Conservation (phyloP, 2,797 vertebrate genomes). For the Astyanax mexicanus region DNA sequence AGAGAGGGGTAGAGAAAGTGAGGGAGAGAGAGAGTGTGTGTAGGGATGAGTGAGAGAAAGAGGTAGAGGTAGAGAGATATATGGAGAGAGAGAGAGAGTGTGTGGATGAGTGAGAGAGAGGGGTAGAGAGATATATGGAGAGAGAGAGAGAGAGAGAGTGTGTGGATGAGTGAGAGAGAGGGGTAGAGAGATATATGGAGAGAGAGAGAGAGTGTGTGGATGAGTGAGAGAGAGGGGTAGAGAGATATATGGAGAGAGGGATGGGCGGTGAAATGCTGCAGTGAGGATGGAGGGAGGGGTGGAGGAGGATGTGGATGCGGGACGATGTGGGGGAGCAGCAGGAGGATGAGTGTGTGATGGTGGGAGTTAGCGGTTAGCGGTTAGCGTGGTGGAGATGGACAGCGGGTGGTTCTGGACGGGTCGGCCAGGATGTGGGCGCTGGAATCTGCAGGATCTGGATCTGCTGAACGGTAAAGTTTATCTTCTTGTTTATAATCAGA, state of each 20-base stretch:
- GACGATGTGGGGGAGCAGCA: slow-evolving; percentile 25
- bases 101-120: too few relatives aligned
- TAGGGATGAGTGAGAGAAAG: too few relatives aligned
- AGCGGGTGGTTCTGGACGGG: slow-evolving; percentile 48
- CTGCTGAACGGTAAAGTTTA: slow-evolving; percentile 29
- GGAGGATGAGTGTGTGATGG: slow-evolving; percentile 16
- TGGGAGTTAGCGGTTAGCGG: background rate
- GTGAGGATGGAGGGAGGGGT: slow-evolving; percentile 24
- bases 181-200: too few relatives aligned
- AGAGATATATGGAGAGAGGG: slow-evolving; percentile 17
- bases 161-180: too few relatives aligned
- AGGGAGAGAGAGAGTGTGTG: too few relatives aligned
- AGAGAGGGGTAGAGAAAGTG: too few relatives aligned
- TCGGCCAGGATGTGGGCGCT: slow-evolving; percentile 67
- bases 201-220: too few relatives aligned
- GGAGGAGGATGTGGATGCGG: slow-evolving; percentile 13
- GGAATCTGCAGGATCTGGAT: slow-evolving; percentile 57
- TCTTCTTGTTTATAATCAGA: slow-evolving; percentile 1
- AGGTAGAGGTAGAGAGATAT: too few relatives aligned
- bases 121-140: too few relatives aligned
- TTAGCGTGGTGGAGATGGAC: slow-evolving; percentile 47
- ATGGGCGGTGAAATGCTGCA: slow-evolving; percentile 31
- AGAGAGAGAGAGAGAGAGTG: too few relatives aligned
- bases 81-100: too few relatives aligned
- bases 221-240: slow-evolving; percentile 8